phyloP scores from a whole-genome alignment of 30 jellyfish, hydroid and myxozoan species.

The Aurelia sp. region DNA sequence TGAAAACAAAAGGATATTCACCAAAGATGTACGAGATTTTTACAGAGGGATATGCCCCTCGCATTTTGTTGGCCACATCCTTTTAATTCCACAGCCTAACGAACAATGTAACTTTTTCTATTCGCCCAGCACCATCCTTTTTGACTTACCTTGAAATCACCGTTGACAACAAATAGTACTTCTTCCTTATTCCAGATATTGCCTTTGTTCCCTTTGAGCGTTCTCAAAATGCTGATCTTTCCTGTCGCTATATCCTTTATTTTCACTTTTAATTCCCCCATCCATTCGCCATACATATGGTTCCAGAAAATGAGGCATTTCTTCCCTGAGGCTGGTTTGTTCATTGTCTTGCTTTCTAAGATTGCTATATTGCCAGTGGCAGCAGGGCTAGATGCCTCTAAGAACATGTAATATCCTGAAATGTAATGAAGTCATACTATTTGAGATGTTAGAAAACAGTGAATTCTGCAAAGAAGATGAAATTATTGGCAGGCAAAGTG shows the following conservation, averaged over 20 bases:
- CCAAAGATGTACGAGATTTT: no score
- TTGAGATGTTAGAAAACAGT: not conserved
- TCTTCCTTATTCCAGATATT: conserved; percentile 44
- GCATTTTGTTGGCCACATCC: no score
- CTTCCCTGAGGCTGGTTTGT: conserved; percentile 37
- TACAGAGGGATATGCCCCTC: no score
- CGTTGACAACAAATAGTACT: not conserved
- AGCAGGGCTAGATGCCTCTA: conserved; percentile 73
- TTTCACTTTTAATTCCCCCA: conserved; percentile 50
- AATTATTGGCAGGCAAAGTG: not conserved
- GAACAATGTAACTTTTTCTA: no score
- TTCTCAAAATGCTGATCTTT: not conserved
- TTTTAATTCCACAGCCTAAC: no score
- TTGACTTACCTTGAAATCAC: conserved; percentile 13
- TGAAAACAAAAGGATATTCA: no score
- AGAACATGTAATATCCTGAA: conserved; percentile 58
- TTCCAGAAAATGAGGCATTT: conserved; percentile 57
- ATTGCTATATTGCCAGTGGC: conserved; percentile 33
- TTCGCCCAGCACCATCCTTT: not conserved
- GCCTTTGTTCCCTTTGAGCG: conserved; percentile 57
- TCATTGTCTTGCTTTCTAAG: conserved; percentile 20
- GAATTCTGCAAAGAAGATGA: not conserved
- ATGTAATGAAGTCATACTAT: not conserved
- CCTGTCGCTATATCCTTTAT: conserved; percentile 5
- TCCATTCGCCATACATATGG: conserved; percentile 58